Conservation (phyloP, 53 echinoderm and acorn worm species). For the Mesocentrotus franciscanus region DNA sequence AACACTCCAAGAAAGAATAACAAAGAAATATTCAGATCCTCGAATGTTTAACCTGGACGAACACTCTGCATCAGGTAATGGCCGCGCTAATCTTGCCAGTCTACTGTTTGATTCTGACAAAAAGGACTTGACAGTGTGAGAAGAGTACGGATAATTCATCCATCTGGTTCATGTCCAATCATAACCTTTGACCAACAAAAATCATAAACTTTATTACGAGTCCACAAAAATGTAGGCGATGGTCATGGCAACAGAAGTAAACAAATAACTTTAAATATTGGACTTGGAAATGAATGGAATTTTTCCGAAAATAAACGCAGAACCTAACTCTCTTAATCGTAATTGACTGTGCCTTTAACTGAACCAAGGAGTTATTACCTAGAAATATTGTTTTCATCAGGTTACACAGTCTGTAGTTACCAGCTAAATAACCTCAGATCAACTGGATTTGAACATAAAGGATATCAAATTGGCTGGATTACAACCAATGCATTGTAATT, state of each 20-base stretch:
- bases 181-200: neutral
- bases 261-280: neutral
- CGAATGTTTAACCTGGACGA: too few species aligned
- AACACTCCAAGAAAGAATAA: neutral
- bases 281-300: neutral
- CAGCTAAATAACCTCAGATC: neutral
- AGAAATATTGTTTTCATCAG: too few species aligned
- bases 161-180: neutral
- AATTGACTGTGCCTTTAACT: too few species aligned
- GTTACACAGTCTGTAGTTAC: neutral
- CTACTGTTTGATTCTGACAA: too few species aligned
- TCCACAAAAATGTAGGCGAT: neutral
- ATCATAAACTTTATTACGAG: neutral
- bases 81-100: too few species aligned
- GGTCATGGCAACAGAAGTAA: neutral
- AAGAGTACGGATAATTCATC: neutral
- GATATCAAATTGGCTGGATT: too few species aligned
- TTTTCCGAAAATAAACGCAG: neutral
- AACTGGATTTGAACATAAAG: neutral
- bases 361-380: too few species aligned
- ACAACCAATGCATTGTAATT: neutral
- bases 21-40: too few species aligned
- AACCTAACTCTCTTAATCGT: neutral
- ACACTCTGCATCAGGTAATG: too few species aligned
- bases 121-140: neutral